Evolutionary conservation across 1,140 invertebrate genomes (phyloP).

Genomic region (Meloidogyne hapla): DNA sequence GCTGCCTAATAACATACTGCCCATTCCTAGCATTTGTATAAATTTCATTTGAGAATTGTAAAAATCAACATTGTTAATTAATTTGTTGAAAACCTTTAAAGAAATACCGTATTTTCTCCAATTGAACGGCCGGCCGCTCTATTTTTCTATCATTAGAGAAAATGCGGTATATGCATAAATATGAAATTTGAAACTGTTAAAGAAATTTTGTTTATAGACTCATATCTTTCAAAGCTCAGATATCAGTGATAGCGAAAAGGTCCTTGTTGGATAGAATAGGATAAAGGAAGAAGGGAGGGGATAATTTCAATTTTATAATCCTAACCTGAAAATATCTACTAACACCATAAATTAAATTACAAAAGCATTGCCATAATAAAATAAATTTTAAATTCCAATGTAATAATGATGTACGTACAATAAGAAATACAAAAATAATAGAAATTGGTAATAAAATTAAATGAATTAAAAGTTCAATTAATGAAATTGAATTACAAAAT

Average conservation of each 20-base stretch:
- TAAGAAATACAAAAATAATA: background rate
- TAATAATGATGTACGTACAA: background rate
- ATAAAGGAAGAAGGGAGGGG: no score
- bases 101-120: no score
- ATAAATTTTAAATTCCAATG: conserved; percentile 1
- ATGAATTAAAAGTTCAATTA: background rate
- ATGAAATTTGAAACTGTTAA: no score
- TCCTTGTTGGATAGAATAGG: no score
- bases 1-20: background rate
- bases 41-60: background rate
- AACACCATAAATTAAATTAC: background rate
- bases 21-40: background rate
- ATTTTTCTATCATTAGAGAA: no score
- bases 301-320: background rate
- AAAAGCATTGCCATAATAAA: background rate
- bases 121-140: no score
- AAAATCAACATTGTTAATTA: background rate
- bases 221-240: no score
- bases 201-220: no score
- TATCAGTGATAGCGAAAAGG: no score
- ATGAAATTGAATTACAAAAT: no score
- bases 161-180: no score
- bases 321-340: background rate
- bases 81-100: background rate
- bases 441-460: background rate